Conservation (phyloP, 2,113 vertebrate genomes). For the Pristiophorus japonicus region DNA sequence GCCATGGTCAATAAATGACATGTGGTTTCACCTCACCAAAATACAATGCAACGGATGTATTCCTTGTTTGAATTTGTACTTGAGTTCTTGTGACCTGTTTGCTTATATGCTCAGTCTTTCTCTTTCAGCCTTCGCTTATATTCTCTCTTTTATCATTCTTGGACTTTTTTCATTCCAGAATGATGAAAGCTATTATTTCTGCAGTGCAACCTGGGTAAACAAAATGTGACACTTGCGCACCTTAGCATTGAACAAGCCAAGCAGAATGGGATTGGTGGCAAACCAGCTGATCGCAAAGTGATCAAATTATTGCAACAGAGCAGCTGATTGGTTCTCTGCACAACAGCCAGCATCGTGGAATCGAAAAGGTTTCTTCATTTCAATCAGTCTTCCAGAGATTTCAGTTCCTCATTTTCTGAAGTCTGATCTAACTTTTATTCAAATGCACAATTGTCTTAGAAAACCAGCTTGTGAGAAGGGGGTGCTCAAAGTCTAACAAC, state of each 20-base stretch:
- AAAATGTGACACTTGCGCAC: not conserved
- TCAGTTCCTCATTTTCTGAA: not conserved
- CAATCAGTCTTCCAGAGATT: not conserved
- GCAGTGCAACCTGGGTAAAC: not conserved
- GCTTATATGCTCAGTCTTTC: not conserved
- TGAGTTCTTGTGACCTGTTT: not conserved
- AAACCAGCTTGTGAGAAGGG: not conserved
- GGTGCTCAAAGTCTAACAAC: not conserved
- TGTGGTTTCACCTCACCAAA: not conserved
- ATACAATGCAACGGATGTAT: not conserved
- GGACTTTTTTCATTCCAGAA: not conserved
- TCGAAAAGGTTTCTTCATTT: not conserved
- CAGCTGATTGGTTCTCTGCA: not conserved
- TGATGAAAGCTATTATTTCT: not conserved
- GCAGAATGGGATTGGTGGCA: not conserved
- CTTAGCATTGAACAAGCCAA: not conserved
- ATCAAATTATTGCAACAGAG: not conserved
- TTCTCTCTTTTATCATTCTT: not conserved
- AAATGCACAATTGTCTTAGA: too few relatives aligned
- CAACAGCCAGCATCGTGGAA: not conserved
- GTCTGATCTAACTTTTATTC: too few relatives aligned
- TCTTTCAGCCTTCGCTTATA: not conserved
- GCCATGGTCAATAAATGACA: not conserved
- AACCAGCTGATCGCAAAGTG: not conserved
- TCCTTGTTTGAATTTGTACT: not conserved